Base-by-base conservation (phyloP, 2,888 invertebrate species). In the Pammene fasciana region DNA sequence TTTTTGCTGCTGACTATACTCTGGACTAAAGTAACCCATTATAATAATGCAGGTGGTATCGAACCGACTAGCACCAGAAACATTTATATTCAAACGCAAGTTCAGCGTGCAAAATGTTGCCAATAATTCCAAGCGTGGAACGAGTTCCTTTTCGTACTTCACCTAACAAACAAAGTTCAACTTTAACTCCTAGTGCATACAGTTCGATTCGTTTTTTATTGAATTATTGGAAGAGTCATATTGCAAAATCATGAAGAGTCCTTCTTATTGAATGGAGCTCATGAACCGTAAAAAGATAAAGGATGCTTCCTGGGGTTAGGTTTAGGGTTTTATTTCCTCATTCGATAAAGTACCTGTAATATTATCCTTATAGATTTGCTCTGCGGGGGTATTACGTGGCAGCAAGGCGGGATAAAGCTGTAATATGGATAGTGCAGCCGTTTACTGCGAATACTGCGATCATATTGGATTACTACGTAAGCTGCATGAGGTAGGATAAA, bases 241-340 rank as follows among this genome's bases (percentile, higher is more conserved):
- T 78, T 75, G 77, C 79, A 79, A 74, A 77, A 79, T 78, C 78
- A 81, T 81, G 78, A 75, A 75, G 72, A 77, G 76, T 78, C 75
- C 75, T 75, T 78, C 74, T 73, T 78, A 78, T 78, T 79, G 77
- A 79, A 79, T 75, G 76, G 74, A 75, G 73, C 76, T 76, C 76
- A 77, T 79, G 76, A 74, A 75, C 75, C 78, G 80, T 80, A 77
- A 79, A 78, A 77, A 79, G 79, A 81, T 80, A 81, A 78, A 81
- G 74, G 74, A 81, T 78, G 75, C 75, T 74, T 73, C 74, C 68
- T 67, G 48, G 60, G 72, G 71, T 74, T 75, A 75, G 65, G 73
- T 75, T 64, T 73, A 72, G 68, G 72, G 68, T 72, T 76, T 73
- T 76, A 74, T 78, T 73, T 75, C 59, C 72, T 60, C 70, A 66